Percentiles rank a stretch among this genome's conserved stretches.
Evolutionary conservation across 2,797 vertebrate genomes (phyloP).

Genomic region (Numenius phaeopus): DNA sequence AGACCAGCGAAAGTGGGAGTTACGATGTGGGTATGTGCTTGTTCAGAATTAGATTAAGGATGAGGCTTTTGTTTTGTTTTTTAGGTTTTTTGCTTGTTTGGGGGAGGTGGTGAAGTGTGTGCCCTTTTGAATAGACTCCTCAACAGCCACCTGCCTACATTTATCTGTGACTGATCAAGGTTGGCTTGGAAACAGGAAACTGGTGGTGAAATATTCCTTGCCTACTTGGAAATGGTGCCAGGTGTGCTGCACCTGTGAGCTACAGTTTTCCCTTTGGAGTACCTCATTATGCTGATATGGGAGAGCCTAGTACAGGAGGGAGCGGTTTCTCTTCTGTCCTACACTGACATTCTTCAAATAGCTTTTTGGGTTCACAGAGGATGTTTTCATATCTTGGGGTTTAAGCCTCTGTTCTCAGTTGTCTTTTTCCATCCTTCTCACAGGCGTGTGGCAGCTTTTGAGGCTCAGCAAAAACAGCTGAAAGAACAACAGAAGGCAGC

Average conservation of each 20-base stretch:
- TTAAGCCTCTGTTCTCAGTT: slow-evolving; percentile 13
- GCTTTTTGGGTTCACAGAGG: not conserved
- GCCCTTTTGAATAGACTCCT: not conserved
- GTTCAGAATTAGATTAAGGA: not conserved
- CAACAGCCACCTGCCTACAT: not conserved
- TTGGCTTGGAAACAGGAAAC: not conserved
- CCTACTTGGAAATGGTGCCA: not conserved
- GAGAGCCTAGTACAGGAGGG: not conserved
- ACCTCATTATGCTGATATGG: not conserved
- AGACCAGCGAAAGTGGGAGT: not conserved
- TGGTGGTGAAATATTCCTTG: not conserved
- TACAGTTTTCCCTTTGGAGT: not conserved
- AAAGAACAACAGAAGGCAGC: slow-evolving; percentile 42
- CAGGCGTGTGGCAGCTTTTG: slow-evolving; percentile 92
- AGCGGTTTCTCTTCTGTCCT: not conserved
- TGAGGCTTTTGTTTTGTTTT: not conserved
- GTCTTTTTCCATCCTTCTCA: not conserved
- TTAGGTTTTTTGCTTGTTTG: not conserved
- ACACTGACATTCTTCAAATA: not conserved
- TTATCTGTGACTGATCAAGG: not conserved
- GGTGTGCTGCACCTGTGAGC: not conserved
- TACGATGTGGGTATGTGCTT: not conserved
- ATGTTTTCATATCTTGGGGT: not conserved
- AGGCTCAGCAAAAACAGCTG: slow-evolving; percentile 86
- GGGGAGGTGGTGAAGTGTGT: not conserved